Base-by-base conservation (phyloP, 2,797 vertebrate genomes). In the Discoglossus pictus region DNA sequence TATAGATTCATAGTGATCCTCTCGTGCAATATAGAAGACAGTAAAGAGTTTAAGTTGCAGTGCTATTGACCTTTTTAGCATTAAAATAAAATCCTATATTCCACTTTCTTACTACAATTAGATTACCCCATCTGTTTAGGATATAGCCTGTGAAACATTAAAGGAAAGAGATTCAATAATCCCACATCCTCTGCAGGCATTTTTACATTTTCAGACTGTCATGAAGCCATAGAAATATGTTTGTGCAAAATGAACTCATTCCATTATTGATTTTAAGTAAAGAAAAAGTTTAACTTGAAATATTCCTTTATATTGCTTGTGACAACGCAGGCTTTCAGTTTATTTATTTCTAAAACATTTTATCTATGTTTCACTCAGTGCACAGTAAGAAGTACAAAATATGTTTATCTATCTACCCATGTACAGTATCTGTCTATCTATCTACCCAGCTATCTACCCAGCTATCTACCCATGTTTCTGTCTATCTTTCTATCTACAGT, bases 81-180 rank as follows among this genome's bases (percentile, higher is more conserved):
- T 85, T 87, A 86, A 83, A 88, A 88, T 89, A 84, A 84, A 90
- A 88, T 86, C 75, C 75, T 80, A 84, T 80, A 82, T 82, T 81
- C 75, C 84, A 84, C 79, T 74, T 80, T 65, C 76, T 73, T 77
- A 77, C 81, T 83, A 79, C 71, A 86, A 87, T 83, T 85, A 85
- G 78, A 85, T 83, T 87, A 85, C 66, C 81, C 70, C 65, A 82
- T 82, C 77, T 77, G 76, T 72, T 80, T 85, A 84, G 73, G 74
- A 80, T 81, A 78, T 61, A 84, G 74, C 76, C 77, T 84, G 68
- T 86, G 80, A 85, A 86, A 87, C 52, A 82, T 73, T 79, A 72
- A 84, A 82, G 75, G 75, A 77, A 78, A 74, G 69, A 84, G 87
- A 86, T 83, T 82, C 78, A 87, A 82, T 87, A 83, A 80, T 76